Evolutionary conservation across 2,113 vertebrate genomes (phyloP).

Genomic region (Pedetes capensis): DNA sequence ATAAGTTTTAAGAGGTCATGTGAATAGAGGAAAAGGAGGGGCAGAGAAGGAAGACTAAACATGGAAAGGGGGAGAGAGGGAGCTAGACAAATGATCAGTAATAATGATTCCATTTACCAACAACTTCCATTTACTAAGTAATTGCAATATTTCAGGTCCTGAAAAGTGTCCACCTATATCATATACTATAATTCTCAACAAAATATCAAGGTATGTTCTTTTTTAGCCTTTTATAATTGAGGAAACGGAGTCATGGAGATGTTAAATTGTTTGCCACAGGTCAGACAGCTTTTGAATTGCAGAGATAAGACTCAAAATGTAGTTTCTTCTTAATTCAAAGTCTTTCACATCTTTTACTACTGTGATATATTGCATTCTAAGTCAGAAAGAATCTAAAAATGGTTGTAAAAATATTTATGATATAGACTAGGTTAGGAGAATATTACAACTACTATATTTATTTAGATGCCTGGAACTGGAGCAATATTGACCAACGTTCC

Average conservation of each 20-base stretch:
- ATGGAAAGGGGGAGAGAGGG: background rate
- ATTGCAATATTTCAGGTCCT: background rate
- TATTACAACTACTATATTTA: background rate
- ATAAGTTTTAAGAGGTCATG: background rate
- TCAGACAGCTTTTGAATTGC: background rate
- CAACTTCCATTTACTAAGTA: background rate
- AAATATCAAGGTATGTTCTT: background rate
- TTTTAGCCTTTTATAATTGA: background rate
- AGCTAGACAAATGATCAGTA: background rate
- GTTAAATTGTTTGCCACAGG: background rate
- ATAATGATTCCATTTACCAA: background rate
- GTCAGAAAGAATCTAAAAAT: background rate
- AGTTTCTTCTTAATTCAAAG: background rate
- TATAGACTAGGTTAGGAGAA: background rate
- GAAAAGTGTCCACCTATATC: background rate
- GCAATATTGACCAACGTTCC: accelerated
- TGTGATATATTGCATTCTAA: background rate
- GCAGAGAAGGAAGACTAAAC: background rate
- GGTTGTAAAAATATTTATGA: background rate
- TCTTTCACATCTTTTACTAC: background rate
- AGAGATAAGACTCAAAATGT: background rate
- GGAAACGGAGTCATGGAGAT: background rate
- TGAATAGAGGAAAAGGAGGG: background rate
- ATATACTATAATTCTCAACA: background rate
- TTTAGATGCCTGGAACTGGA: background rate